Base-by-base conservation (phyloP, 2,113 vertebrate species). In the Dolichotis patagonum region DNA sequence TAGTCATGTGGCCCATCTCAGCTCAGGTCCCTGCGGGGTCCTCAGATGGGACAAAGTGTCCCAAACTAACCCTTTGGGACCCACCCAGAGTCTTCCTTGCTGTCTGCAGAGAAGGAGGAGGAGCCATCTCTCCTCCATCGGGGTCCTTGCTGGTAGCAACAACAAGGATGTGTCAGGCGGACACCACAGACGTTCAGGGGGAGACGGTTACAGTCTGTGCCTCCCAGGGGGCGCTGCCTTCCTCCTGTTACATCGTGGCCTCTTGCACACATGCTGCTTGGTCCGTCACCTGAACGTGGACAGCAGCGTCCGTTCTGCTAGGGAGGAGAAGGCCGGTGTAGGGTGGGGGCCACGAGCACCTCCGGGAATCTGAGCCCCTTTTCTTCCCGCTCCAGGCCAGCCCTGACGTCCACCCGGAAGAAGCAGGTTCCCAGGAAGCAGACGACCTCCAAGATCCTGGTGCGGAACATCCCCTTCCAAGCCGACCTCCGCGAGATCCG, bases 401-500 rank as follows among this genome's bases (percentile, higher is more conserved):
- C 97, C 20, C 96, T 97, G 78, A 97, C 98, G 11, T 85, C 98
- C 0, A 83, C 97, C 30, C 99, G 99, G 22, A 99, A 99, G 97
- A 99, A 99, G 63, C 99, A 99, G 94, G 96, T 13, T 0, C 49
- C 98, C 87, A 99, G 98, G 98, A 99, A 99, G 95, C 99, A 99
- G 98, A 99, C 90, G 0, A 99, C 98, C 2, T 99, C 99, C 32
- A 99, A 99, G 98, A 99, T 99, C 98, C 98, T 99, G 80, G 99
- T 99, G 62, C 98, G 99, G 56, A 99, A 99, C 95, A 98, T 99
- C 88, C 99, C 99, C 0, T 99, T 99, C 99, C 99, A 99, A 96
- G 99, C 99, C 49, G 98, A 99, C 0, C 98, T 98, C 94, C 98
- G 97, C 86, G 99, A 99, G 98, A 98, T 99, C 97, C 98, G 99